Conservation (phyloP, 2,797 vertebrate species). For the Pangasius macronema region DNA sequence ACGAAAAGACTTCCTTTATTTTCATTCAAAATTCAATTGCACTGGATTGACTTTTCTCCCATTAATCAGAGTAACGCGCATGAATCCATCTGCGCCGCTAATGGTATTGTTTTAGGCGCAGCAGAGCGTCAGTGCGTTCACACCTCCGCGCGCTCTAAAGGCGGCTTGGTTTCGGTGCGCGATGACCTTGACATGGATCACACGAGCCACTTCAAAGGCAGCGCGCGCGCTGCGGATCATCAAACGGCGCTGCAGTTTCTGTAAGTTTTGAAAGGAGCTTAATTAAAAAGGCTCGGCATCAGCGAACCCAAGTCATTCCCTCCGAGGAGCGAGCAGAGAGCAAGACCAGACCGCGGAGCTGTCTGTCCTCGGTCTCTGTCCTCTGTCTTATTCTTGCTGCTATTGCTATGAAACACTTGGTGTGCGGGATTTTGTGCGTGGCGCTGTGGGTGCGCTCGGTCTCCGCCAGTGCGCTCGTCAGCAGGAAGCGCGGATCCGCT, state of each 20-base stretch:
- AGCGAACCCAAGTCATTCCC: constrained; percentile 51
- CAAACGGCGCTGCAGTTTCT: constrained; percentile 57
- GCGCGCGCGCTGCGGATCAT: constrained; percentile 56
- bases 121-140: constrained; percentile 62
- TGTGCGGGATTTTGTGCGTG: constrained; percentile 50
- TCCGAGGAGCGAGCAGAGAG: constrained; percentile 39
- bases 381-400: constrained; percentile 18
- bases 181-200: constrained; percentile 65
- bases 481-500: constrained; percentile 11
- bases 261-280: constrained; percentile 37
- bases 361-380: constrained; percentile 15
- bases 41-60: constrained; percentile 48
- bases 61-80: constrained; percentile 70
- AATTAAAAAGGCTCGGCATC: constrained; percentile 43
- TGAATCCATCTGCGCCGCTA: constrained; percentile 69
- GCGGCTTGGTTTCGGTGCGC: constrained; percentile 68
- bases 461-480: constrained; percentile 45
- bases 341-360: constrained; percentile 24
- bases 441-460: constrained; percentile 55
- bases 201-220: constrained; percentile 59
- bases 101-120: constrained; percentile 65
- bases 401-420: constrained; percentile 55
- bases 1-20: constrained; percentile 40
- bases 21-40: constrained; percentile 60
- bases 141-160: constrained; percentile 68